Evolutionary conservation across 2,797 vertebrate genomes (phyloP), one percentile per base, ranked within the genome.

Genomic region (Dendrocincla tyrannina): DNA sequence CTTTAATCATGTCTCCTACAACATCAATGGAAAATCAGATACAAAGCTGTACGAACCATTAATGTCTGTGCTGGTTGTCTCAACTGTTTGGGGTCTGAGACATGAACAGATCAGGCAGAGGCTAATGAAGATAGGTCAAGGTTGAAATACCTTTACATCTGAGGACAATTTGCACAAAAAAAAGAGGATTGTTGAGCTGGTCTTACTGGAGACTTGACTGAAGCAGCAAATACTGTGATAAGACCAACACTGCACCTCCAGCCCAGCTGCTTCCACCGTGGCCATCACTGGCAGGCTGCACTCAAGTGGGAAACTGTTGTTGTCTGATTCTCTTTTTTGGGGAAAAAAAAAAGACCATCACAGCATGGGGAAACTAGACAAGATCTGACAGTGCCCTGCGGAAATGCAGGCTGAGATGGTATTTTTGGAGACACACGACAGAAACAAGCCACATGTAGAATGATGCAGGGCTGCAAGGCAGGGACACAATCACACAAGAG

Each of bases 401-500:
- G 55, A 63, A 87, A 68, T 1, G 41, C 32, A 85, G 59, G 28
- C 73, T 86, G 35, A 69, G 49, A 25, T 41, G 24, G 37, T 17
- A 17, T 63, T 79, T 76, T 35, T 80, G 41, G 66, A 85, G 46
- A 44, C 24, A 33, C 5, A 2, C 0, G 2, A 47, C 15, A 79
- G 63, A 47, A 72, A 79, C 17, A 60, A 64, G 37, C 7, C 64
- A 28, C 53, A 64, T 58, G 52, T 41, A 33, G 66, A 59, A 17
- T 3, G 19, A 67, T 60, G 39, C 46, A 46, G 37, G 20, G 49
- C 9, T 20, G 58, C 56, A 22, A 77, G 37, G 46, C 87, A 30
- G 4, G 8, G 72, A 13, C 17, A 23, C 0, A 0, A 62, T 4
- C 2, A 0, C 0, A 0, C 1, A 4, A 39, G 41, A 59, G 39